Evolutionary conservation across 2,888 invertebrate species (phyloP).

Genomic region (Luperina nickerlii): DNA sequence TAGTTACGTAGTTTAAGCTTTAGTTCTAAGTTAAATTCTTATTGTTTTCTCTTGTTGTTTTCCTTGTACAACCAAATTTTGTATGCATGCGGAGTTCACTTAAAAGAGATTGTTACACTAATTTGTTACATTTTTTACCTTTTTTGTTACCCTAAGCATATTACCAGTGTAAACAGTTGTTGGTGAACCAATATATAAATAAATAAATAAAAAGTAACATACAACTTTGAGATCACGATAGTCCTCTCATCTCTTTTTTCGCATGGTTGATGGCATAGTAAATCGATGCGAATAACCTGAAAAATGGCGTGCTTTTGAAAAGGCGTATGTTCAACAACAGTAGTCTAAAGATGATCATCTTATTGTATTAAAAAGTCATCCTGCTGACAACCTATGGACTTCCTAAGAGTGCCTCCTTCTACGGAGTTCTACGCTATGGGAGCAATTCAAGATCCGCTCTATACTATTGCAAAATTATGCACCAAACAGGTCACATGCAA

Average conservation of each 20-base stretch:
- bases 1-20: too few relatives aligned
- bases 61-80: too few relatives aligned
- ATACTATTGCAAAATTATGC: constrained; percentile 10
- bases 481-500: constrained; percentile 31
- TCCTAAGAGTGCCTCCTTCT: neutral
- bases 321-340: neutral
- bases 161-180: too few relatives aligned
- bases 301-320: neutral
- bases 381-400: neutral
- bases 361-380: neutral
- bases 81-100: too few relatives aligned
- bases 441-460: neutral
- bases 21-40: too few relatives aligned
- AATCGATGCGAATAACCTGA: neutral
- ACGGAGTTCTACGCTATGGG: neutral
- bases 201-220: too few relatives aligned
- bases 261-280: neutral
- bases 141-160: too few relatives aligned
- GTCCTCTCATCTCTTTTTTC: neutral
- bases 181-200: too few relatives aligned
- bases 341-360: neutral
- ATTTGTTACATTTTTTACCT: too few relatives aligned
- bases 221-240: neutral
- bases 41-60: too few relatives aligned
- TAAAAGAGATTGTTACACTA: too few relatives aligned